A percentile compares a stretch with the other conserved stretches of the same genome.
Conservation (phyloP, 2,113 vertebrate genomes). For the Equus przewalskii region DNA sequence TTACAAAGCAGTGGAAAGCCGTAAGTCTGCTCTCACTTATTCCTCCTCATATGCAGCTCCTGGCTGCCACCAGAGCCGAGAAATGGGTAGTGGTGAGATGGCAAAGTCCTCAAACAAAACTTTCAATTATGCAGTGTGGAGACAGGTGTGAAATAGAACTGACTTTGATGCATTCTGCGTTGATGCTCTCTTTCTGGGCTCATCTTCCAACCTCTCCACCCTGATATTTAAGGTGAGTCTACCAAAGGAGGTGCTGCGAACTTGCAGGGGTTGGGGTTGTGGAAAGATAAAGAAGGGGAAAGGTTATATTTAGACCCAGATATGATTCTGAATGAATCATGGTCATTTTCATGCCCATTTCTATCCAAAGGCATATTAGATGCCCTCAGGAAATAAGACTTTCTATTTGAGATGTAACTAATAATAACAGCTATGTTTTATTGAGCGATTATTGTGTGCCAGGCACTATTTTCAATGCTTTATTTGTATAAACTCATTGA, state of each 20-base stretch:
- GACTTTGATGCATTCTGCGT: background rate
- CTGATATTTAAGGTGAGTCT: background rate
- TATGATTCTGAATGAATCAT: background rate
- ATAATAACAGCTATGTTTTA: background rate
- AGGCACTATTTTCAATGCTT: constrained; percentile 3
- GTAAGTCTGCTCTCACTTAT: background rate
- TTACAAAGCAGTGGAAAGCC: background rate
- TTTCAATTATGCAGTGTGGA: background rate
- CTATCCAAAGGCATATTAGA: constrained; percentile 1
- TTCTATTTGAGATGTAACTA: background rate
- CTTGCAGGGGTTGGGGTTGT: background rate
- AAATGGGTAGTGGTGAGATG: background rate
- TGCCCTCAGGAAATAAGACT: background rate
- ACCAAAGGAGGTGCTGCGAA: background rate
- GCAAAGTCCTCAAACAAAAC: background rate
- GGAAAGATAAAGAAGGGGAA: background rate
- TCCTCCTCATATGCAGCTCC: background rate
- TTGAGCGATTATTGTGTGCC: background rate
- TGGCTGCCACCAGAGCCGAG: background rate
- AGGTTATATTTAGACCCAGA: background rate
- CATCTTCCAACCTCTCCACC: background rate
- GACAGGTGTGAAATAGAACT: background rate
- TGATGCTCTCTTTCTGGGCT: background rate
- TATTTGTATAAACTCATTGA: background rate
- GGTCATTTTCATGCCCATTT: constrained; percentile 12